Base-by-base conservation (phyloP, 2,888 invertebrate species). In the Polymixis flavicincta region DNA sequence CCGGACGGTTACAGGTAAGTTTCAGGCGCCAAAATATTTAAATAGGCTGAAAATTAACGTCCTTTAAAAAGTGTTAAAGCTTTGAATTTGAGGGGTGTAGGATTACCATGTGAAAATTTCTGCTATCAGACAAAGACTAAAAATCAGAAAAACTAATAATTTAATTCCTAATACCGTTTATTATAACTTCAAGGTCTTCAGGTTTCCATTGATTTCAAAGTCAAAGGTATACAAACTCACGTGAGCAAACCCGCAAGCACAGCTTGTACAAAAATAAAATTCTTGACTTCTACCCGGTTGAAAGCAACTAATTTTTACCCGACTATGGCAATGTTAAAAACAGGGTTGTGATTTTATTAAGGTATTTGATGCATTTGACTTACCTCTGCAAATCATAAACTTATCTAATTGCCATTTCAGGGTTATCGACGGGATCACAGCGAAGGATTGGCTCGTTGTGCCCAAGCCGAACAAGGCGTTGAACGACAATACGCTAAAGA, bases 371-470 rank as follows among this genome's bases (percentile, higher is more conserved):
- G 28, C 28, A 65, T 65, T 19, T 32, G 5, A 22, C 14, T n/a
- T 68, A 17, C 28, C 25, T 45, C 28, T n/a, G 13, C 13, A 45
- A 32, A 48, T 48, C 14, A 0, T 13, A n/a, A 19, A n/a, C 11
- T 11, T 32, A 14, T 11, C 7, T 42, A 25, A 13, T 52, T 60
- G 28, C 5, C 5, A 42, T 74, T 55, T 11, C 78, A 90, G 88
- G 72, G 75, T 61, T 8, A 76, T 85, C 55, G 88, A 89, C n/a
- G 89, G 88, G 69, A 85, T 89, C 48, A 82, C 89, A 32, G 89
- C 89, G 3, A 92, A 91, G 19, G 91, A 94, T 22, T 97, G 97
- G 96, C 91, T 96, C 57, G 95, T 96, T 13, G 96, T 97, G 37
- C 97, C 97, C 0, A 97, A 97, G 85, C 95, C 96, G 0, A 94